Percentiles rank a stretch among this genome's conserved stretches.
These are phyloP conservation scores for Acleris sparsana DNA, from an alignment of 2,888 invertebrate species.

Conservation along the genomic window DNA sequence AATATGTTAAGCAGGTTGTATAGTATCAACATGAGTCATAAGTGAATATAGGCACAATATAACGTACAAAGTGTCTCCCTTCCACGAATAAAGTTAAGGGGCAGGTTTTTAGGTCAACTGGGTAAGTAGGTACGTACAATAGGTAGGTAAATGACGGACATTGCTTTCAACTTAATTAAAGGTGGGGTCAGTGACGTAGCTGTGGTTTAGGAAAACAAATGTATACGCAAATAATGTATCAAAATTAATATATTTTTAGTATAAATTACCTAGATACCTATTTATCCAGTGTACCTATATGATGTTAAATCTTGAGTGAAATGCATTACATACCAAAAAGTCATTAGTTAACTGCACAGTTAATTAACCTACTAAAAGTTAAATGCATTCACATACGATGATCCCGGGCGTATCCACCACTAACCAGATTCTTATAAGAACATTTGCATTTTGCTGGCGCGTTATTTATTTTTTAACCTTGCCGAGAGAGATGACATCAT, in stretches of 20 bases:
- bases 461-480: conserved; percentile 45
- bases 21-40: background rate
- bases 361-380: conserved; percentile 19
- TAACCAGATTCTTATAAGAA: conserved; percentile 11
- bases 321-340: background rate
- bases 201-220: conserved; percentile 5
- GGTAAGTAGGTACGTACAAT: background rate
- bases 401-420: no score
- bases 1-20: no score
- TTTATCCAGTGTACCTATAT: no score
- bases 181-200: conserved; percentile 19
- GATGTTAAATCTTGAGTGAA: background rate
- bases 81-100: background rate
- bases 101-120: conserved; percentile 17
- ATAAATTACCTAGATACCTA: no score
- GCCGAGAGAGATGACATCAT: conserved; percentile 73
- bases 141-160: background rate
- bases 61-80: background rate
- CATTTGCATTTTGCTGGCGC: background rate
- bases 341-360: conserved; percentile 27
- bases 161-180: conserved; percentile 24
- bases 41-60: background rate
- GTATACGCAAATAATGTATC: background rate
- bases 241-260: no score
- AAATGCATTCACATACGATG: background rate